Percentiles rank a stretch among this genome's conserved stretches.
Conservation (phyloP, 2,888 invertebrate species). For the Melanchra persicariae region DNA sequence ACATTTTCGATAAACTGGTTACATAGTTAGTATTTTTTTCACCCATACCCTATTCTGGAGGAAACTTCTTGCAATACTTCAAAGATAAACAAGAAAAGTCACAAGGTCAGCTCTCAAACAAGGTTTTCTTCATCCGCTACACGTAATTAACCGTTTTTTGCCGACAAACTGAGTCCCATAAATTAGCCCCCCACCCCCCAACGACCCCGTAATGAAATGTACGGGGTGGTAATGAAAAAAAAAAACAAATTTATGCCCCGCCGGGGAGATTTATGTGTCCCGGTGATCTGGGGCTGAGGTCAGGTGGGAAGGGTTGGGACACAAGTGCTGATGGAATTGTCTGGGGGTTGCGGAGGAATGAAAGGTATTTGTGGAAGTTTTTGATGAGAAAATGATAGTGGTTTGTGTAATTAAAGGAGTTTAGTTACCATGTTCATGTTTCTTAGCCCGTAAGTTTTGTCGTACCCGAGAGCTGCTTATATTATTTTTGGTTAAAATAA, state of each 20-base stretch:
- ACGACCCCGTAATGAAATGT: conserved; percentile 66
- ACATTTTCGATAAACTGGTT: too few species aligned
- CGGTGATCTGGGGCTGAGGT: conserved; percentile 61
- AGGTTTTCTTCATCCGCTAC: conserved; percentile 18
- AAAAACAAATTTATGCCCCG: conserved; percentile 67
- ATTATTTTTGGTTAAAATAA: too few species aligned
- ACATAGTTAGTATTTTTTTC: too few species aligned
- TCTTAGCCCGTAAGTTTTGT: too few species aligned
- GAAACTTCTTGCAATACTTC: neutral
- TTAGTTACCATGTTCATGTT: too few species aligned
- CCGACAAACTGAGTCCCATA: conserved; percentile 52
- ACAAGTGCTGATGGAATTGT: conserved; percentile 40
- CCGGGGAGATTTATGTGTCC: conserved; percentile 61
- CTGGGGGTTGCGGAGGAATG: conserved; percentile 3
- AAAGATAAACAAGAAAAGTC: neutral
- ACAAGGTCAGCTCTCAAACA: conserved; percentile 20
- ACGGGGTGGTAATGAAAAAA: conserved; percentile 65
- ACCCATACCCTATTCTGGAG: too few species aligned
- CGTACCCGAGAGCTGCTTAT: too few species aligned
- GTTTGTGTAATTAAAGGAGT: neutral
- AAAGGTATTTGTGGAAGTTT: neutral
- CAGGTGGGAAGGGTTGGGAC: conserved; percentile 44
- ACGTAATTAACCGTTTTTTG: conserved; percentile 60
- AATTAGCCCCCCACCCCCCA: conserved; percentile 55
- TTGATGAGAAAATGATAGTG: neutral